Percentiles rank a stretch among this genome's conserved stretches.
phyloP scores from a whole-genome alignment of 2,888 invertebrate genomes.

The Alviniconcha strummeri region DNA sequence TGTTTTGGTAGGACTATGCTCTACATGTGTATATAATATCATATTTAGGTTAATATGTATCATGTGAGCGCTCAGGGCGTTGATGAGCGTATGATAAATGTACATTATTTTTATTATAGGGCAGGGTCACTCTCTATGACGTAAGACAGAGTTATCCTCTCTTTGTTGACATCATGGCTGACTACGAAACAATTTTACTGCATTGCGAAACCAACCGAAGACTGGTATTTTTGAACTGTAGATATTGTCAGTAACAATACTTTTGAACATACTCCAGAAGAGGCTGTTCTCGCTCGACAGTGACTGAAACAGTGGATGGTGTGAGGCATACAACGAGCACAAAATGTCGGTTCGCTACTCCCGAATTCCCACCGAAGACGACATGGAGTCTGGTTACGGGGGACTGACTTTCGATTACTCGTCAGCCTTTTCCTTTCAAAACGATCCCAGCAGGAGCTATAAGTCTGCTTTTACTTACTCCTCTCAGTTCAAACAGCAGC shows the following conservation, averaged over 20 bases:
- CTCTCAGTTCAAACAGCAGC: slow-evolving; percentile 13
- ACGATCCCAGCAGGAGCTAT: slow-evolving; percentile 43
- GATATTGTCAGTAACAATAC: neutral
- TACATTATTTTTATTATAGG: too few relatives aligned
- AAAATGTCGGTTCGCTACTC: slow-evolving; percentile 25
- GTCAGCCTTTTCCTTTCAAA: slow-evolving; percentile 49
- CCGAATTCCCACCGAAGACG: slow-evolving; percentile 23
- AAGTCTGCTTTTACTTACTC: slow-evolving; percentile 57
- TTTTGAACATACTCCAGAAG: neutral
- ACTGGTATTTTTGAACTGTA: neutral
- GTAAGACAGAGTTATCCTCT: neutral
- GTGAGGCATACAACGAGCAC: neutral
- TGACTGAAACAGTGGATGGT: too few relatives aligned
- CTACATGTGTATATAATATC: too few relatives aligned
- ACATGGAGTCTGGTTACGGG: slow-evolving; percentile 22
- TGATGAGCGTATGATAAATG: too few relatives aligned
- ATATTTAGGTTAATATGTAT: too few relatives aligned
- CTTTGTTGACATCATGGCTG: slow-evolving; percentile 28
- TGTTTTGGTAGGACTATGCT: too few relatives aligned
- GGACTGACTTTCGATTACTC: slow-evolving; percentile 50
- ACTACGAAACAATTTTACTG: neutral
- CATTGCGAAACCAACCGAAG: neutral
- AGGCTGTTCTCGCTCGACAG: too few relatives aligned
- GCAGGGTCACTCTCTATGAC: too few relatives aligned
- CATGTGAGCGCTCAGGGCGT: too few relatives aligned